A percentile compares a stretch with the other conserved stretches of the same genome.
phyloP scores from a whole-genome alignment of 2,113 vertebrate species.

The Rhegmatorhina hoffmannsi region DNA sequence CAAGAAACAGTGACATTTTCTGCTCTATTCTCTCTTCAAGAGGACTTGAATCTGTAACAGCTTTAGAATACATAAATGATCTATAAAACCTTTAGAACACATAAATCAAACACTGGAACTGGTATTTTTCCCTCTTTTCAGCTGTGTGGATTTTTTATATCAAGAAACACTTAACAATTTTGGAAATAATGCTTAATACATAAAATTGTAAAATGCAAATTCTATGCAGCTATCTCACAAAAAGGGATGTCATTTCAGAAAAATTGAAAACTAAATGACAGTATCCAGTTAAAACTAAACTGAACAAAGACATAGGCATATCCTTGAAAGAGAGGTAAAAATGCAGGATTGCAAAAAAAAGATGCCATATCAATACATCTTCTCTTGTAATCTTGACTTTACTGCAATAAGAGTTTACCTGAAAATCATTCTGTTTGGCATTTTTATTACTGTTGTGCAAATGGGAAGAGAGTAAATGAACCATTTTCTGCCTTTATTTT shows the following conservation, averaged over 20 bases:
- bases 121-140: neutral
- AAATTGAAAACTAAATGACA: conserved; percentile 38
- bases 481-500: conserved; percentile 73
- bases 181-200: neutral
- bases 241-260: conserved; percentile 21
- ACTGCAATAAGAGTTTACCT: conserved; percentile 65
- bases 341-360: conserved; percentile 42
- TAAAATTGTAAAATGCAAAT: conserved; percentile 20
- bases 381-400: conserved; percentile 69
- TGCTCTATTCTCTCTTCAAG: conserved; percentile 22
- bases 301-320: neutral
- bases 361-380: conserved; percentile 59
- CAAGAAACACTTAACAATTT: conserved; percentile 45
- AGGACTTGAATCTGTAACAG: conserved; percentile 4
- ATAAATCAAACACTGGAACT: neutral
- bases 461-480: conserved; percentile 77
- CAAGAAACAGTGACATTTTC: neutral
- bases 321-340: conserved; percentile 52
- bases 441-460: conserved; percentile 77
- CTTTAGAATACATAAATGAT: neutral
- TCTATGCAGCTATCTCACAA: neutral
- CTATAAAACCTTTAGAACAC: conserved; percentile 7
- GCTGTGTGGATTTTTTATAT: neutral
- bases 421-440: conserved; percentile 77
- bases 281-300: conserved; percentile 40